A percentile compares a stretch with the other conserved stretches of the same genome.
phyloP scores from a whole-genome alignment of 2,113 vertebrate genomes.

The Esox niger region DNA sequence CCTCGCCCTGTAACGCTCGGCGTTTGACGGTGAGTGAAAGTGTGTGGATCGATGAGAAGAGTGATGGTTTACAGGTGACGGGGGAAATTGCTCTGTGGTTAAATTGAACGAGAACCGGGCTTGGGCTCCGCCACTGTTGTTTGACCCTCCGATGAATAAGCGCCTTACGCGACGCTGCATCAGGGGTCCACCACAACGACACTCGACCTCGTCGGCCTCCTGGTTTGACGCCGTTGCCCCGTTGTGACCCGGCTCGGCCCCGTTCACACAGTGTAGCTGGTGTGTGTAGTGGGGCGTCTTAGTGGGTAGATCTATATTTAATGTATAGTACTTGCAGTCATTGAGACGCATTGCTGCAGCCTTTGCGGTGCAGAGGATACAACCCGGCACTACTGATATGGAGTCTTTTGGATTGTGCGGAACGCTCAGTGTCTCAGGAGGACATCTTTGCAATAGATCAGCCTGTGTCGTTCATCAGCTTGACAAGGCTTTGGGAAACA shows the following conservation, averaged over 20 bases:
- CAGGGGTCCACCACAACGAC: background rate
- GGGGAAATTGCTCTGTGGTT: slow-evolving; percentile 28
- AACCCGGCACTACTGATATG: background rate
- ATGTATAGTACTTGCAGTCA: too few relatives aligned
- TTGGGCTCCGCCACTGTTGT: background rate
- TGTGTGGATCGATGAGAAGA: slow-evolving; percentile 43
- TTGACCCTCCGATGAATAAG: background rate
- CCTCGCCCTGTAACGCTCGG: slow-evolving; percentile 6
- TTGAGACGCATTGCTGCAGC: background rate
- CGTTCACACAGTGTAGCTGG: background rate
- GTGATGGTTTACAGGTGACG: slow-evolving; percentile 34
- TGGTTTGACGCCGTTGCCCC: slow-evolving; percentile 63
- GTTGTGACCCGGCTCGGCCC: slow-evolving; percentile 40
- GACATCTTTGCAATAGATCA: background rate
- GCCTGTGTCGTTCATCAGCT: background rate
- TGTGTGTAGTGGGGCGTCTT: too few relatives aligned
- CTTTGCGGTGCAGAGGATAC: background rate
- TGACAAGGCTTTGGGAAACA: background rate
- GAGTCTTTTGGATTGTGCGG: background rate
- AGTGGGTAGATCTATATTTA: too few relatives aligned
- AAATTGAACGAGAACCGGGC: background rate
- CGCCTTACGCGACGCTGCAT: background rate
- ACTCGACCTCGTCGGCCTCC: slow-evolving; percentile 50
- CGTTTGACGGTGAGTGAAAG: slow-evolving; percentile 26
- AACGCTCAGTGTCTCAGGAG: background rate